These are phyloP conservation scores for Tiphia femorata DNA, from an alignment of 2,888 invertebrate species.

Conservation along the genomic window DNA sequence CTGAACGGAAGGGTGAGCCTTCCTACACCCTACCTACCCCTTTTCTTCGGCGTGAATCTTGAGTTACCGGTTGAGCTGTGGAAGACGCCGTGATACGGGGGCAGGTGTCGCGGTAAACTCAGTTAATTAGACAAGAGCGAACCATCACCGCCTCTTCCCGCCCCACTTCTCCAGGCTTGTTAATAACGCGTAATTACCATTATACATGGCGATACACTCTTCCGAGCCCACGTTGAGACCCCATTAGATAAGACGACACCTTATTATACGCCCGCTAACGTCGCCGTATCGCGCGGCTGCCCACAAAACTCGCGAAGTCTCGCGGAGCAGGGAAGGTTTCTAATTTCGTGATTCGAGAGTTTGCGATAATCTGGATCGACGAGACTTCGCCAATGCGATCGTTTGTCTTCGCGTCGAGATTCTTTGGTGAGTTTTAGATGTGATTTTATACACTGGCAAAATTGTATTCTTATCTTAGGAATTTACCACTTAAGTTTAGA, in stretches of 20 bases:
- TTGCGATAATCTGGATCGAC: background rate
- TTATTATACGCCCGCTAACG: constrained; percentile 63
- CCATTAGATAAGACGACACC: constrained; percentile 70
- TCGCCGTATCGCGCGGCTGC: constrained; percentile 40
- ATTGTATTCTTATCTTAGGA: no score
- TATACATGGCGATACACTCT: constrained; percentile 69
- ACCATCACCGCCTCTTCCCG: constrained; percentile 59
- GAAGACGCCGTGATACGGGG: constrained; percentile 65
- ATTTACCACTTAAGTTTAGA: no score
- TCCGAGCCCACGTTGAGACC: constrained; percentile 61
- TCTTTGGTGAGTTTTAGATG: no score
- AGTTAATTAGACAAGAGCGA: constrained; percentile 70
- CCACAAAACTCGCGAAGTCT: constrained; percentile 46
- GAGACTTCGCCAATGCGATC: background rate
- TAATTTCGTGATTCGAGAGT: constrained; percentile 14
- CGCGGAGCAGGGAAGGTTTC: constrained; percentile 16
- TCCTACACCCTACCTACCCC: constrained; percentile 23
- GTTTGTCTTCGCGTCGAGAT: no score
- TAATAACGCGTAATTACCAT: constrained; percentile 70
- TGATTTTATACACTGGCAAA: no score
- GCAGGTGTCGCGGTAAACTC: constrained; percentile 70
- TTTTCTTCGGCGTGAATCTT: constrained; percentile 64
- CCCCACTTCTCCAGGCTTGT: constrained; percentile 67
- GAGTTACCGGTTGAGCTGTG: constrained; percentile 65
- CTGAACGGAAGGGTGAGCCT: constrained; percentile 14